Base-by-base conservation (phyloP, 2,797 vertebrate species). In the Heliangelus exortis region DNA sequence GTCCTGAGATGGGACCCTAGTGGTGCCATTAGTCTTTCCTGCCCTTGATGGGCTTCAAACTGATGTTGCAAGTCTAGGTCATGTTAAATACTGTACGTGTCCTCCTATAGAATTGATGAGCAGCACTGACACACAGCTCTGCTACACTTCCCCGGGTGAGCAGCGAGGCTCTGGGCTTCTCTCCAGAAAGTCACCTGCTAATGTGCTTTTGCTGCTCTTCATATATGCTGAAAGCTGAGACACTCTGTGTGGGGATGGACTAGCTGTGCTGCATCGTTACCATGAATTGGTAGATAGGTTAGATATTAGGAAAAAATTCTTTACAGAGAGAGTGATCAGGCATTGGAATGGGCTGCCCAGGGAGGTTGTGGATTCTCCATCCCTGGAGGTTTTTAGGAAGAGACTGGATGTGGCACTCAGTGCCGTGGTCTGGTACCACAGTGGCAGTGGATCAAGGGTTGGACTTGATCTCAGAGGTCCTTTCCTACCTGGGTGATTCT, bases 31-130 rank as follows among this genome's bases (percentile, higher is more conserved):
- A 62, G 59, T 65, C 31, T 65, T 63, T 36, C 77, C 21, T 62
- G n/a, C 39, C 33, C 71, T 72, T 11, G 1, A 3, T n/a, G 48
- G 54, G 22, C 67, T 87, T 72, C 51, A 43, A 22, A 41, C 14
- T 59, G 26, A 8, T 15, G 25, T 63, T 57, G 47, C 41, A 57
- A 5, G 33, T 75, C 18, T 41, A 41, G 39, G 39, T 41, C 39
- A 41, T 21, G 3, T n/a, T 1, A 2, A 29, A 6, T 74, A 63
- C 20, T 65, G 8, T 47, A 8, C 0, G 0, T 57, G 58, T 28
- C 22, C 26, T 43, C 48, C 33, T 26, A 19, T 0, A 1, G 45
- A 31, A 2, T 16, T 0, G 3, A 22, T 15, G 73, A 66, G 53
- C 77, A 81, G 66, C 84, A 29, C 48, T 36, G 33, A 8, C 3